These are phyloP conservation scores for Apolygus lucorum DNA, from an alignment of 1,140 invertebrate species.

Conservation along the genomic window DNA sequence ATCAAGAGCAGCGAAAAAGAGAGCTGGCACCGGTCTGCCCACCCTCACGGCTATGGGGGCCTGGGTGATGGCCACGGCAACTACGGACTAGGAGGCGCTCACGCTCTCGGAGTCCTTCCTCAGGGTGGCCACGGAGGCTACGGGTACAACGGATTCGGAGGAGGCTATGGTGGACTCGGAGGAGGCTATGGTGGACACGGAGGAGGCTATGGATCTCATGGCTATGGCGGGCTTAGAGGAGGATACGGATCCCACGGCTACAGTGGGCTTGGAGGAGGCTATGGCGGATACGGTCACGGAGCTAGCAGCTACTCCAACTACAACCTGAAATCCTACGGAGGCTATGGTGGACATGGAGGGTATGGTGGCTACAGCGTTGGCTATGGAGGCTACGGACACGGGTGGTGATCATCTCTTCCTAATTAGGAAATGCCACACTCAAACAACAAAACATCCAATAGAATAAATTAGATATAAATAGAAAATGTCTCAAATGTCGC, in stretches of 20 bases:
- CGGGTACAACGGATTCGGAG: not conserved
- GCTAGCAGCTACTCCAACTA: not conserved
- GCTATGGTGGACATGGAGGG: not conserved
- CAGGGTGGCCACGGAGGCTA: conserved; percentile 16
- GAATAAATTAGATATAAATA: too few species aligned
- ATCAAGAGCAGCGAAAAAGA: too few species aligned
- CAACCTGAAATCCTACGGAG: not conserved
- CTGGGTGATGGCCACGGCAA: conserved; percentile 24
- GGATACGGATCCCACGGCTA: not conserved
- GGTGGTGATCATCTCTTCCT: too few species aligned
- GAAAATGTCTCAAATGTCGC: too few species aligned
- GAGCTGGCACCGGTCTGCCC: conserved; percentile 13
- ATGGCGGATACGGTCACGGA: conserved; percentile 1
- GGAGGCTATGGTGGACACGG: too few species aligned
- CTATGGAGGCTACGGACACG: conserved; percentile 15
- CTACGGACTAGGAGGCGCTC: conserved; percentile 22
- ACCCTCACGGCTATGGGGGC: conserved; percentile 24
- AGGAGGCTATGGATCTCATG: too few species aligned
- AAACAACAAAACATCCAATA: too few species aligned
- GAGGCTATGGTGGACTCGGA: not conserved
- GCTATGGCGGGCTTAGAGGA: too few species aligned
- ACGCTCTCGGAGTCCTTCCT: conserved; percentile 7
- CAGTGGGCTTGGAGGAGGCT: not conserved
- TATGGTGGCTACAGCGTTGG: conserved; percentile 2
- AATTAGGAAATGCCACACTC: too few species aligned